Base-by-base conservation (phyloP, 2,797 vertebrate genomes). In the Eutrigla gurnardus region DNA sequence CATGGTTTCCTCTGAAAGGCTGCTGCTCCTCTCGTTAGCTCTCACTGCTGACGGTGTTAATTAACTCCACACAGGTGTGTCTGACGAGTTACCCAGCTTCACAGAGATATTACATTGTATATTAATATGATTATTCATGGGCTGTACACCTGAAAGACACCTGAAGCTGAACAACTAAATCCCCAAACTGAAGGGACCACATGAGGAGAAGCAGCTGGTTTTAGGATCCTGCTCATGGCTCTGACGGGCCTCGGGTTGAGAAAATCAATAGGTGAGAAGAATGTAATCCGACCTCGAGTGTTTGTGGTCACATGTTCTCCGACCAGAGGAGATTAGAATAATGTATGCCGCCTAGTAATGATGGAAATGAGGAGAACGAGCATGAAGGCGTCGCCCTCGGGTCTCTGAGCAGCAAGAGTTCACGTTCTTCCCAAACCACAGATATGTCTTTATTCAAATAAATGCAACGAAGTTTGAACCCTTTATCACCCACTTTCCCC, bases 191-290 rank as follows among this genome's bases (percentile, higher is more conserved):
- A 25, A 25, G 25, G 25, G 25, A 25, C 25, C 25, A 25, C 25
- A 42, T 42, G 8, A 61, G 8, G 35, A 5, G 8, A n/a, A 40
- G 7, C 2, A 15, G 13, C 43, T 46, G 4, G 17, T 18, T 18
- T 10, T n/a, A 10, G 25, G 39, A 7, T 6, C 7, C 52, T 46
- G 35, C 66, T 68, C 53, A 12, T 37, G 54, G 53, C 4, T 43
- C 52, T 13, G 3, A 43, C 14, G 50, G 47, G 47, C 33, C 37
- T 17, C 7, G 47, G 63, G 15, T 40, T 32, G 7, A 47, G 36
- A 32, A 58, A 69, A 69, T 58, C 66, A 58, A 39, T 58, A 58
- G n/a, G 43, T 58, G 11, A 47, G 43, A 57, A 25, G 35, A 58
- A 47, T 25, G 33, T 55, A 18, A 37, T 55, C 1, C 17, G 49